Conservation (phyloP, 2,888 invertebrate genomes). For the Cataglyphis cursor region DNA sequence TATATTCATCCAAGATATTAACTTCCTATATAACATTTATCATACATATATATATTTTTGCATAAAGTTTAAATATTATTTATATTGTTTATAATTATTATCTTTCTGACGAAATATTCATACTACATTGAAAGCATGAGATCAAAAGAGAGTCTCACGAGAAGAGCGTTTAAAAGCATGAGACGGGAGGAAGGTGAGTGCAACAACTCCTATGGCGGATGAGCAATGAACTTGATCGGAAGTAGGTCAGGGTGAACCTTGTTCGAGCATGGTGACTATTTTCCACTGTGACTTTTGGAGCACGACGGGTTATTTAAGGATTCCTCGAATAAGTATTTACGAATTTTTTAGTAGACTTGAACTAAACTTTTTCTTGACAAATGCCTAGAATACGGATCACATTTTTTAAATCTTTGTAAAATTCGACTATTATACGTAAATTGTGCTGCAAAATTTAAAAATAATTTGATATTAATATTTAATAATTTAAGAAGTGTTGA, state of each 20-base stretch:
- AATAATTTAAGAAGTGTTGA: neutral
- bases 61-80: slow-evolving; percentile 7
- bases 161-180: slow-evolving; percentile 53
- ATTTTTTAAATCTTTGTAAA: neutral
- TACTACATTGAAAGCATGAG: neutral
- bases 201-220: slow-evolving; percentile 75
- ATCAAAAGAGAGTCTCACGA: slow-evolving; percentile 25
- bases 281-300: slow-evolving; percentile 56
- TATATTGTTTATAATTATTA: neutral
- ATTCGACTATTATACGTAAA: neutral
- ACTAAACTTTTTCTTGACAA: neutral
- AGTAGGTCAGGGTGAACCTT: slow-evolving; percentile 83
- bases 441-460: neutral
- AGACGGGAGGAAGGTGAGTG: slow-evolving; percentile 60
- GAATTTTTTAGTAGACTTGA: neutral
- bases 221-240: slow-evolving; percentile 86
- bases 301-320: slow-evolving; percentile 49
- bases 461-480: neutral
- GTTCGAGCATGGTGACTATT: slow-evolving; percentile 67
- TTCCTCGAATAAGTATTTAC: neutral
- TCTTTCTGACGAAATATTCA: neutral
- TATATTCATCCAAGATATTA: neutral
- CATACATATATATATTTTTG: neutral
- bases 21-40: neutral
- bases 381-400: neutral